Base-by-base conservation (phyloP, 2,113 vertebrate genomes). In the Hystrix cristata region DNA sequence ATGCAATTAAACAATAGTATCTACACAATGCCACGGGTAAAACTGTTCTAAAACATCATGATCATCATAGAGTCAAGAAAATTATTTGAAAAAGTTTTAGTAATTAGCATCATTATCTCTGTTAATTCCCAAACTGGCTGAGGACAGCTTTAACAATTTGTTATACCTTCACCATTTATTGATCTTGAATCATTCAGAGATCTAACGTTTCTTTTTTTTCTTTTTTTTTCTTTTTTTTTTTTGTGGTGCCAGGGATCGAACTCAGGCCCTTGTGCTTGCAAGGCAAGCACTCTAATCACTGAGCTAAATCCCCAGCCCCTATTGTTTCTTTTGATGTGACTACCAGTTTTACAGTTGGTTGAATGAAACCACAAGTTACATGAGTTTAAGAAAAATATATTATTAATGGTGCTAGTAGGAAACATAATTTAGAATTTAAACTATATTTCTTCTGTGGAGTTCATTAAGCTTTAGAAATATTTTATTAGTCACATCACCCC, bases 401-500 rank as follows among this genome's bases (percentile, higher is more conserved):
- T 91, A 79, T 89, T 90, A 93, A 93, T 87, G 57, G 25, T 46
- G 7, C 51, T 76, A 34, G 21, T 76, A 27, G 87, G 67, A 91
- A 90, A 69, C 7, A 55, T 34, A 91, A 59, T 84, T 94, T 94
- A 65, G 48, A 96, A 94, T 87, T 87, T 60, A 43, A 93, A 91
- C 69, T 34, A 60, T 8, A 65, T 91, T 95, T 94, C 25, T 59
- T 81, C 60, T 83, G 62, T 71, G 65, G 23, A 74, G 9, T 89
- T 96, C 57, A 82, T 43, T 71, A 89, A 7, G 43, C 29, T 94
- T 95, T 94, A 87, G 89, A 93, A 95, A 87, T 93, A 96, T 95
- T 94, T 94, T 90, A 96, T 86, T 94, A 95, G 86, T 25, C 79
- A 2, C 25, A 71, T 80, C 83, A 65, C 53, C 65, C 72, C 87